phyloP scores from a whole-genome alignment of 2,797 vertebrate species.

The Myiotriccus ornatus region DNA sequence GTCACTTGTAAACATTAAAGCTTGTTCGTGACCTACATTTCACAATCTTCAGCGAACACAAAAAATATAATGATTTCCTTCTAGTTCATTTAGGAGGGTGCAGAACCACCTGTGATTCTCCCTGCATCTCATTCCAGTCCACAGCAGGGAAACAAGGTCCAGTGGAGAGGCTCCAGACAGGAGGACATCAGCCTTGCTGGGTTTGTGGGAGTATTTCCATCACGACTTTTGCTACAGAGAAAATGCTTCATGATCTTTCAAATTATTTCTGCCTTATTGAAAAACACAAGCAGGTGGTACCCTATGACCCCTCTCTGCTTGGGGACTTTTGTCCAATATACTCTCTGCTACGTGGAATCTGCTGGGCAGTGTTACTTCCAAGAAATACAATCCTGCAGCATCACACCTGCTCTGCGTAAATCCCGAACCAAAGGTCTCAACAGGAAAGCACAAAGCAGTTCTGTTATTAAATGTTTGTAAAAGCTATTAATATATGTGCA shows the following conservation, averaged over 20 bases:
- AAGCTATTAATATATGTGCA: constrained; percentile 2
- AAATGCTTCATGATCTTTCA: not conserved
- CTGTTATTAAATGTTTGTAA: constrained; percentile 16
- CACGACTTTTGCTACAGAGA: not conserved
- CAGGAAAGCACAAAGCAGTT: constrained; percentile 1
- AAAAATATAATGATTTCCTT: not conserved
- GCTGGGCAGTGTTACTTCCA: not conserved
- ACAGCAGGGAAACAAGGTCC: not conserved
- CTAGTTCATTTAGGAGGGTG: not conserved
- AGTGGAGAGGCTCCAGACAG: not conserved
- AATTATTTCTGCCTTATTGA: not conserved
- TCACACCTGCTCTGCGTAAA: not conserved
- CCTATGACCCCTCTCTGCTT: not conserved
- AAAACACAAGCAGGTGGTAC: not conserved
- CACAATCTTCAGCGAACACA: not conserved
- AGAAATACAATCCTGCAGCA: not conserved
- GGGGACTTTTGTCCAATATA: not conserved
- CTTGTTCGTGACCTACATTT: not conserved
- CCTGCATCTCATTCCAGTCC: not conserved
- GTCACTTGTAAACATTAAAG: not conserved
- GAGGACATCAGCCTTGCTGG: not conserved
- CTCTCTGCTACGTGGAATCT: not conserved
- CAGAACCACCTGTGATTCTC: not conserved
- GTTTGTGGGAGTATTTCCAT: not conserved
- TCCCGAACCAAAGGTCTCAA: not conserved